These are phyloP conservation scores for Vimba vimba DNA, from an alignment of 2,113 vertebrate species.

Conservation along the genomic window DNA sequence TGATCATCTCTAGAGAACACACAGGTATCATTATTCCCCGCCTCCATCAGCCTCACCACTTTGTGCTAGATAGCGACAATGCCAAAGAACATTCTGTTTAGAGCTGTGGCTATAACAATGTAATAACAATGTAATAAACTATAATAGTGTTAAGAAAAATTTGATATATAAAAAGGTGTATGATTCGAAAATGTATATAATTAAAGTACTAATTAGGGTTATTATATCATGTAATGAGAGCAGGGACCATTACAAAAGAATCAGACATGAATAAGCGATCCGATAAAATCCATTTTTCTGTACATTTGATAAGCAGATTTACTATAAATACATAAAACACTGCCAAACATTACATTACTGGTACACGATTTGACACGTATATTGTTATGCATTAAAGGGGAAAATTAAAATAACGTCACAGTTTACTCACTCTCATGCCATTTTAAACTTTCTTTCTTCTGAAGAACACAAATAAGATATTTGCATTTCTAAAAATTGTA, in stretches of 20 bases:
- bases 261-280: not conserved
- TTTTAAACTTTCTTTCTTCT: not conserved
- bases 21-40: conserved; percentile 52
- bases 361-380: not conserved
- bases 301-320: not conserved
- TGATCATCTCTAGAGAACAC: conserved; percentile 47
- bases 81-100: conserved; percentile 28
- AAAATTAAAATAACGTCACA: no score
- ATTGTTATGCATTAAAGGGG: not conserved
- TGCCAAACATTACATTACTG: not conserved
- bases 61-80: conserved; percentile 34
- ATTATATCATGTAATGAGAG: not conserved
- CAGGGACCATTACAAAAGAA: not conserved
- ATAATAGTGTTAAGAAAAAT: conserved; percentile 10
- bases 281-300: not conserved
- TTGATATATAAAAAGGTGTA: not conserved
- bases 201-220: conserved; percentile 15
- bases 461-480: not conserved
- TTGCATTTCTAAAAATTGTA: no score
- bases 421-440: not conserved
- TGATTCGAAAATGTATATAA: not conserved
- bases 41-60: conserved; percentile 38
- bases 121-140: conserved; percentile 38
- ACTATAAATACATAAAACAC: not conserved
- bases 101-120: conserved; percentile 18